phyloP scores from a whole-genome alignment of 35 echinoderm and acorn worm species.

The Patiria miniata region DNA sequence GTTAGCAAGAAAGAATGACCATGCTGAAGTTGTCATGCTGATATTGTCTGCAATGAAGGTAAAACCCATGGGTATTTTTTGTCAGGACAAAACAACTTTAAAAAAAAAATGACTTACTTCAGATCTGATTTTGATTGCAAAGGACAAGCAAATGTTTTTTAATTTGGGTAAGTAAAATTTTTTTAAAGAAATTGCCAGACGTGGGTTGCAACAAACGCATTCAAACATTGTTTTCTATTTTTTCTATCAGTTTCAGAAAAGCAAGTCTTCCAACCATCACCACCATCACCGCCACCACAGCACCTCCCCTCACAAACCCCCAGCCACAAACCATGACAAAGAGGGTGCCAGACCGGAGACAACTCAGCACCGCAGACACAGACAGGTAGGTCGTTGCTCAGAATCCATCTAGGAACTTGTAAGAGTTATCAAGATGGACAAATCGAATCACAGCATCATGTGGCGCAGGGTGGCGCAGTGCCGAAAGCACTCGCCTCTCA shows the following conservation, averaged over 20 bases:
- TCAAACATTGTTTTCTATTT: not conserved
- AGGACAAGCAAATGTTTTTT: too few relatives aligned
- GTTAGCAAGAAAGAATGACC: conserved; percentile 79
- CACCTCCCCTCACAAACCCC: conserved; percentile 33
- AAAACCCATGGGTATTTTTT: not conserved
- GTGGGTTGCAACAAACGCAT: too few relatives aligned
- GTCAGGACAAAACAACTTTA: too few relatives aligned
- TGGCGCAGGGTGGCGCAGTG: too few relatives aligned
- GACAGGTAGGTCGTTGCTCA: not conserved
- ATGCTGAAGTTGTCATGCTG: conserved; percentile 77
- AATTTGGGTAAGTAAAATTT: too few relatives aligned
- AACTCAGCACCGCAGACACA: not conserved
- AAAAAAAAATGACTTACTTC: too few relatives aligned
- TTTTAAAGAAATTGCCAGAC: too few relatives aligned
- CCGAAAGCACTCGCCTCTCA: too few relatives aligned
- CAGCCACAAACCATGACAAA: conserved; percentile 14
- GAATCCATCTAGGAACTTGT: too few relatives aligned
- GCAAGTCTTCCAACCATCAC: not conserved
- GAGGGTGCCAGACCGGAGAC: not conserved
- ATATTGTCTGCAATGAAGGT: conserved; percentile 85
- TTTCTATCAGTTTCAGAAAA: conserved; percentile 44
- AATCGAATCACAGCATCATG: too few relatives aligned
- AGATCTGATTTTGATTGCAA: too few relatives aligned
- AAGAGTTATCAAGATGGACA: too few relatives aligned
- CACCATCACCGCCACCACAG: conserved; percentile 31